Conservation (phyloP, 2,113 vertebrate species). For the Argyrosomus japonicus region DNA sequence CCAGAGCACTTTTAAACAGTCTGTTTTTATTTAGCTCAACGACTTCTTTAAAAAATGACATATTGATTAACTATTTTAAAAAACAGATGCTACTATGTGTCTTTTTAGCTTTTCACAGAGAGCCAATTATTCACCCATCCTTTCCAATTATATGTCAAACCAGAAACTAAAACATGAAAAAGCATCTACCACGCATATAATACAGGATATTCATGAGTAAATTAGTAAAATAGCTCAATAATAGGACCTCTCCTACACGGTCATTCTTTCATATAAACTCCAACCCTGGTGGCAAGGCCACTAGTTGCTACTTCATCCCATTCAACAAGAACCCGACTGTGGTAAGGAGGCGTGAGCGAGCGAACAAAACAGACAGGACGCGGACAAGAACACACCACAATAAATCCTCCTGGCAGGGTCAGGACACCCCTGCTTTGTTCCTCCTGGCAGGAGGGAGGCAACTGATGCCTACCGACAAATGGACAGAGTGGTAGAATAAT, state of each 20-base stretch:
- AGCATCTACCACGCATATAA: neutral
- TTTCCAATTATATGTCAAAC: neutral
- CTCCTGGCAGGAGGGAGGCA: constrained; percentile 70
- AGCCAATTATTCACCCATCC: neutral
- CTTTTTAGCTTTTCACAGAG: neutral
- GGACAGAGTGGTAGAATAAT: constrained; percentile 74
- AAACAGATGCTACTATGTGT: neutral
- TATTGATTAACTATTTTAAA: neutral
- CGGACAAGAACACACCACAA: constrained; percentile 59
- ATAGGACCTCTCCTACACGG: neutral
- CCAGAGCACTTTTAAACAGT: neutral
- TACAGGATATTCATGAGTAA: too few relatives aligned
- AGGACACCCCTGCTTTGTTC: constrained; percentile 74
- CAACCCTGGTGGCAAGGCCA: constrained; percentile 36
- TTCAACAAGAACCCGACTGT: constrained; percentile 38
- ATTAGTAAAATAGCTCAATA: neutral
- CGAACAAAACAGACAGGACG: constrained; percentile 60
- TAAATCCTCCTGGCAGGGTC: constrained; percentile 77
- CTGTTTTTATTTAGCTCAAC: neutral
- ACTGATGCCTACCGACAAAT: constrained; percentile 74
- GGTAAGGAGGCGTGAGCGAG: constrained; percentile 43
- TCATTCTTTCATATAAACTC: constrained; percentile 19
- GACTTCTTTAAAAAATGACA: neutral
- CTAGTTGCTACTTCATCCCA: constrained; percentile 56
- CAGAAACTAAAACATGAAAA: neutral